phyloP scores from a whole-genome alignment of 2,888 invertebrate species.

The Temnothorax ravouxi region DNA sequence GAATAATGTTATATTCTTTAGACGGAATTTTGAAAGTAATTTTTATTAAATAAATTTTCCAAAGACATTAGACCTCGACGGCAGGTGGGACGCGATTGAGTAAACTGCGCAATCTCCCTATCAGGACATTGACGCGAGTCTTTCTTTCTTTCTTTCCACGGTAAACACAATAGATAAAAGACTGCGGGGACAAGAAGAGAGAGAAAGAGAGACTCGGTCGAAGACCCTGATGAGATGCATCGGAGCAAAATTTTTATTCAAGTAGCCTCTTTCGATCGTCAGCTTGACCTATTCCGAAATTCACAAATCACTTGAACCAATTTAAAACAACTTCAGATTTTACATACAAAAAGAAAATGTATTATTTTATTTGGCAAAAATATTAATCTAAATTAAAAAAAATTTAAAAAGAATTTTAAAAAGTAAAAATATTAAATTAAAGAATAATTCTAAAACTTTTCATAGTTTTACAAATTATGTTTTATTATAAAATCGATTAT shows the following conservation, averaged over 20 bases:
- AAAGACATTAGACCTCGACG: background rate
- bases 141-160: constrained; percentile 49
- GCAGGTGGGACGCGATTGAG: constrained; percentile 31
- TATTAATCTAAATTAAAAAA: background rate
- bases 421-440: constrained; percentile 6
- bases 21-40: background rate
- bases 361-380: background rate
- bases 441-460: background rate
- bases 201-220: constrained; percentile 12
- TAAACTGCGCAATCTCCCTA: constrained; percentile 37
- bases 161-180: constrained; percentile 53
- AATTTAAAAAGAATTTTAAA: background rate
- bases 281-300: background rate
- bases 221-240: constrained; percentile 24
- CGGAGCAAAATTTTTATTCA: constrained; percentile 24
- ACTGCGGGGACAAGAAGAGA: constrained; percentile 19
- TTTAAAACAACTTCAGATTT: background rate
- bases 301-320: background rate
- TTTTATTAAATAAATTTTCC: background rate
- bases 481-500: constrained; percentile 3
- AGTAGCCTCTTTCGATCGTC: constrained; percentile 1
- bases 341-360: background rate
- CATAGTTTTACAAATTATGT: background rate
- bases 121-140: constrained; percentile 55
- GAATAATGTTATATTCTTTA: background rate